Conservation (phyloP, 2,113 vertebrate species). For the Piaya cayana region DNA sequence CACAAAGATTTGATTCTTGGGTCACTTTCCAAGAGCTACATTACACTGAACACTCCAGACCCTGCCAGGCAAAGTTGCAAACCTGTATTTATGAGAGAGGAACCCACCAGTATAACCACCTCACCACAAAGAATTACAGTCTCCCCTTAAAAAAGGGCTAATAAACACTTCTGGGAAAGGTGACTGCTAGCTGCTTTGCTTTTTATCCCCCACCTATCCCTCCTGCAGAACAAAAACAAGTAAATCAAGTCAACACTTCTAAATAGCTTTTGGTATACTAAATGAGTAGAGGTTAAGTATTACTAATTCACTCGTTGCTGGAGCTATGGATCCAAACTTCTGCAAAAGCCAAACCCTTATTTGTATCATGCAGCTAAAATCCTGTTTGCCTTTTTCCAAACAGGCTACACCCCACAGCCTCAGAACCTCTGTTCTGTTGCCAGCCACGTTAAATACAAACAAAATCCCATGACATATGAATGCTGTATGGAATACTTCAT, state of each 20-base stretch:
- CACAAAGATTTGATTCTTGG: neutral
- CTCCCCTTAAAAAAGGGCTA: neutral
- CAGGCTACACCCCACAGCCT: neutral
- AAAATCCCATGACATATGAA: neutral
- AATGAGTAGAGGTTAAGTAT: neutral
- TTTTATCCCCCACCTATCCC: neutral
- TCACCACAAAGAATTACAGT: neutral
- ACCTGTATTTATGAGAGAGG: neutral
- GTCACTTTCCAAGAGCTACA: neutral
- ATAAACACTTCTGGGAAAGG: neutral
- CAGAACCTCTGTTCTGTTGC: constrained; percentile 15
- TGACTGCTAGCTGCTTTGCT: neutral
- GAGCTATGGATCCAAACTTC: constrained; percentile 3
- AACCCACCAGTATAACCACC: neutral
- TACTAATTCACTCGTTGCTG: constrained; percentile 10
- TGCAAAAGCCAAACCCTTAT: constrained; percentile 7
- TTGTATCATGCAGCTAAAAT: constrained; percentile 40
- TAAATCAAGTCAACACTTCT: neutral
- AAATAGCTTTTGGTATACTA: neutral
- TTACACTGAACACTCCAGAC: neutral
- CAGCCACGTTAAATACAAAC: constrained; percentile 32
- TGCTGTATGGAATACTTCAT: neutral
- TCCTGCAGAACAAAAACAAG: neutral
- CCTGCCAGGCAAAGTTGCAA: neutral
- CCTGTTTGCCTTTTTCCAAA: constrained; percentile 21